phyloP scores from a whole-genome alignment of 2,888 invertebrate species.

The Nebria brevicollis region DNA sequence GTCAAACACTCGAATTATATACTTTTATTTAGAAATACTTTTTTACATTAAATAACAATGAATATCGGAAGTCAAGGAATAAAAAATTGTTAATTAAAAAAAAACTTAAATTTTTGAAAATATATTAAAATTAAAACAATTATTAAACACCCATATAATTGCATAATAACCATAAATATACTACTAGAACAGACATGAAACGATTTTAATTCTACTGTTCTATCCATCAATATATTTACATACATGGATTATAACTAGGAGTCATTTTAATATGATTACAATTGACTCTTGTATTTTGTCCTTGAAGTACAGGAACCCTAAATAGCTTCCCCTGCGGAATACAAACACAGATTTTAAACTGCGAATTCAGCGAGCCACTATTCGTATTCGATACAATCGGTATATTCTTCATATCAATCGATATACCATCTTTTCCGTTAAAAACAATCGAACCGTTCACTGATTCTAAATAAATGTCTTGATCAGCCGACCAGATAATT shows the following conservation, averaged over 20 bases:
- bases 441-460: constrained; percentile 79
- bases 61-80: no score
- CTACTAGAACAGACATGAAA: no score
- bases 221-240: constrained; percentile 56
- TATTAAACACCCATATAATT: no score
- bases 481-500: constrained; percentile 80
- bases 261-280: constrained; percentile 73
- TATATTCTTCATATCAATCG: constrained; percentile 75
- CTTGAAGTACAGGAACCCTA: constrained; percentile 76
- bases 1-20: background rate
- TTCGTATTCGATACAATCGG: constrained; percentile 70
- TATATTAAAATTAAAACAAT: no score
- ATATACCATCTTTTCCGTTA: constrained; percentile 76
- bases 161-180: no score
- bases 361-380: constrained; percentile 63
- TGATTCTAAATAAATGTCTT: constrained; percentile 80
- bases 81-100: background rate
- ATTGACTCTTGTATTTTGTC: constrained; percentile 64
- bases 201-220: no score
- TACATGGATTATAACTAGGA: constrained; percentile 73
- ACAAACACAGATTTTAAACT: constrained; percentile 90
- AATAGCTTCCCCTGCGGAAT: constrained; percentile 90
- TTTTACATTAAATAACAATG: background rate
- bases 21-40: background rate
- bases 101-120: background rate